Conservation (phyloP, 2,888 invertebrate species). For the Meloe dianella region DNA sequence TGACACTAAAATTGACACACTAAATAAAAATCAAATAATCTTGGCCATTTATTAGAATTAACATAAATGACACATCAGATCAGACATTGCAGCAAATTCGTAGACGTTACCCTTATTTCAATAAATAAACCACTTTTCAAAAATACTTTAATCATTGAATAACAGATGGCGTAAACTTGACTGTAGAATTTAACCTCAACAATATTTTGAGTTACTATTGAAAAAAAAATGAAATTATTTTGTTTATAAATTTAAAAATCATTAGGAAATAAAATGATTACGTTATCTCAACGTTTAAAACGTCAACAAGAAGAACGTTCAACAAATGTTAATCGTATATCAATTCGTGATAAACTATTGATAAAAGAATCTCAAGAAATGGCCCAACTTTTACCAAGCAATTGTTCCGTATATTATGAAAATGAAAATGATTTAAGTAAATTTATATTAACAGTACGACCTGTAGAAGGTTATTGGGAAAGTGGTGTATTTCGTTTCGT, state of each 20-base stretch:
- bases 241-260: constrained; percentile 12
- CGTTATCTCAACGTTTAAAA: constrained; percentile 74
- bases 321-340: constrained; percentile 65
- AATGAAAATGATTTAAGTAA: constrained; percentile 83
- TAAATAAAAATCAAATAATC: too few species aligned
- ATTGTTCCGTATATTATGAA: constrained; percentile 80
- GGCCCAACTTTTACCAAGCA: constrained; percentile 81
- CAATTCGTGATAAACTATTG: constrained; percentile 78
- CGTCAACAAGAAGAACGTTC: constrained; percentile 63
- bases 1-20: too few species aligned
- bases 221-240: constrained; percentile 26
- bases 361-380: constrained; percentile 87
- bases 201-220: constrained; percentile 1
- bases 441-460: constrained; percentile 77
- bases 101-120: too few species aligned
- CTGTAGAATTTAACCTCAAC: not conserved
- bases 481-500: constrained; percentile 87
- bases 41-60: too few species aligned
- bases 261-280: constrained; percentile 65
- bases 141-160: too few species aligned
- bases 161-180: not conserved
- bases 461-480: constrained; percentile 88
- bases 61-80: too few species aligned
- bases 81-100: too few species aligned
- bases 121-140: too few species aligned